Evolutionary conservation across 2,113 vertebrate species (phyloP).

Genomic region (Gavia stellata): DNA sequence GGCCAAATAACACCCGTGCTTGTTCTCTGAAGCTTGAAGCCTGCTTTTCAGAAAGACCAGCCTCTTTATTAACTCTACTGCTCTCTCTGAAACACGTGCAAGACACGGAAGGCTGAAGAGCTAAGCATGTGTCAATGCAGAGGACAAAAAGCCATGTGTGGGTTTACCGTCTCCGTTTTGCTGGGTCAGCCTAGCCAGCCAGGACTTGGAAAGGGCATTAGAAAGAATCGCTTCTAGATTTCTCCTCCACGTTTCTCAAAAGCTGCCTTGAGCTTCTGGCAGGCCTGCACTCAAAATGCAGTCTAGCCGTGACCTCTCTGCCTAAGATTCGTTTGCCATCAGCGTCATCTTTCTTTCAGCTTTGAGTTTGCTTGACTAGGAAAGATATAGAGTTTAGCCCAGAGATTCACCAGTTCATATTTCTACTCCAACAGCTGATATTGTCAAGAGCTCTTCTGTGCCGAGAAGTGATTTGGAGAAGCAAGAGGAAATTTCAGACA

Average conservation of each 20-base stretch:
- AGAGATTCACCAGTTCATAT: background rate
- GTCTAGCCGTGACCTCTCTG: background rate
- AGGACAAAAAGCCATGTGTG: background rate
- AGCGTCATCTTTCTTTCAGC: background rate
- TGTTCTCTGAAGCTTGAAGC: slow-evolving; percentile 5
- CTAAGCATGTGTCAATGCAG: background rate
- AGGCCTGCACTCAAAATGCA: background rate
- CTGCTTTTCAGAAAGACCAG: background rate
- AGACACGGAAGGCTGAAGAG: background rate
- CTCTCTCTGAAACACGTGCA: background rate
- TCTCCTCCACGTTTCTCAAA: background rate
- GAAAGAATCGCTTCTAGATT: background rate
- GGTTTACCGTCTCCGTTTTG: background rate
- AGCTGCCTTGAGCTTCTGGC: background rate
- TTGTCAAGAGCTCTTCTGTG: background rate
- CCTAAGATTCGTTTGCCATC: background rate
- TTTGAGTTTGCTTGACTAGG: background rate
- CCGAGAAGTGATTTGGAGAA: background rate
- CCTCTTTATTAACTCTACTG: background rate
- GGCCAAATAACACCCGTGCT: background rate
- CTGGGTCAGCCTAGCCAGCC: background rate
- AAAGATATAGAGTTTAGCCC: background rate
- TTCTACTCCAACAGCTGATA: background rate
- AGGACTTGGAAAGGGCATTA: background rate
- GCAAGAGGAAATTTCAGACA: background rate